These are phyloP conservation scores for Teinopalpus imperialis DNA, from an alignment of 2,888 invertebrate species.

Conservation along the genomic window DNA sequence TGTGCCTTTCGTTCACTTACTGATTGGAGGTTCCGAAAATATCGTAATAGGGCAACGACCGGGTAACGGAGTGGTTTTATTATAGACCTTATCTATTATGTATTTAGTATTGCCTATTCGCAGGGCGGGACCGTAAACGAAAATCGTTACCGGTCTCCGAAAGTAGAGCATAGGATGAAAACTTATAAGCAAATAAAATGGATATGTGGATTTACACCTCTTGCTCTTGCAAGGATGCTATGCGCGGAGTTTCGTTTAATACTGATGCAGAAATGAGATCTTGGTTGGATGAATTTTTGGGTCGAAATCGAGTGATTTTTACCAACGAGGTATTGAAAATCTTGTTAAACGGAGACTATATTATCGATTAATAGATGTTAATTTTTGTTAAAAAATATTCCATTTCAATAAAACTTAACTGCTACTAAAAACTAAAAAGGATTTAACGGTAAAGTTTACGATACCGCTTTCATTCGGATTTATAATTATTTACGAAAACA, in stretches of 20 bases:
- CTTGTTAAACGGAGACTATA: no score
- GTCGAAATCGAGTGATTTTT: no score
- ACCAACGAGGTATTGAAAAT: no score
- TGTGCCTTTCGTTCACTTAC: conserved; percentile 14
- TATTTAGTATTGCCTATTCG: conserved; percentile 62
- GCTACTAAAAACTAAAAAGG: background rate
- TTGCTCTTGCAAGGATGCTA: no score
- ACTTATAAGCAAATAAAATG: conserved; percentile 29
- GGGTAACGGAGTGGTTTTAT: conserved; percentile 62
- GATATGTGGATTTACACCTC: no score
- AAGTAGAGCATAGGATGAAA: conserved; percentile 44
- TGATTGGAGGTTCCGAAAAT: conserved; percentile 54
- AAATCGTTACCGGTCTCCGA: conserved; percentile 63
- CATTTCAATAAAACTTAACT: no score
- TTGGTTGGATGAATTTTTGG: no score
- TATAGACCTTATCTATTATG: conserved; percentile 75
- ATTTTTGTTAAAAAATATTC: no score
- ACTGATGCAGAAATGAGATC: no score
- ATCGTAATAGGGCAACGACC: conserved; percentile 61
- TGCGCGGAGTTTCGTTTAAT: no score
- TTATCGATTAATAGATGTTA: no score
- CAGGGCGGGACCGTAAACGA: conserved; percentile 55
- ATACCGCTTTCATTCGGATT: background rate
- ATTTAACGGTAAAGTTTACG: conserved; percentile 4
- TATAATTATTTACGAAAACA: conserved; percentile 3